A percentile compares a stretch with the other conserved stretches of the same genome.
Conservation (phyloP, 2,113 vertebrate species). For the Sigmodon hispidus region DNA sequence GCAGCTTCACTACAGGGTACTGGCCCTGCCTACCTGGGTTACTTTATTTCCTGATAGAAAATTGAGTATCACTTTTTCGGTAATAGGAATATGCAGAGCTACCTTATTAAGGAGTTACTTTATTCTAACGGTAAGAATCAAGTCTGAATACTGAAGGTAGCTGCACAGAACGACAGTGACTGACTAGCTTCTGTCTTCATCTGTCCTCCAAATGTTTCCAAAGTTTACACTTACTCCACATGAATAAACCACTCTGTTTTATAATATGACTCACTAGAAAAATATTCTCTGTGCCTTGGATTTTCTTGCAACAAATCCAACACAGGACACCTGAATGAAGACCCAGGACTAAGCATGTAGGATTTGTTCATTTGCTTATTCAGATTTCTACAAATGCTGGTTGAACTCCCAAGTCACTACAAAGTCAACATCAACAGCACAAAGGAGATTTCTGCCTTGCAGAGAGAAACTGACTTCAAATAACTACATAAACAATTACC, state of each 20-base stretch:
- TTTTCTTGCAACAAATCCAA: background rate
- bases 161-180: background rate
- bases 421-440: background rate
- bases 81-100: background rate
- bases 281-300: background rate
- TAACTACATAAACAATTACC: background rate
- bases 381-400: background rate
- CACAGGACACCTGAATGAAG: background rate
- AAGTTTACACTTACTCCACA: background rate
- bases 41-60: background rate
- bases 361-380: background rate
- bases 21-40: background rate
- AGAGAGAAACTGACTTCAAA: background rate
- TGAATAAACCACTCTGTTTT: background rate
- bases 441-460: background rate
- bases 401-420: background rate
- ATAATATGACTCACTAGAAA: background rate
- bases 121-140: background rate
- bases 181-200: background rate
- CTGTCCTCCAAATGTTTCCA: constrained; percentile 29
- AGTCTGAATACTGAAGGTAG: background rate
- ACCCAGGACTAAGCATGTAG: background rate
- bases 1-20: background rate
- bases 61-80: background rate
- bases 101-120: background rate